Base-by-base conservation (phyloP, 30 jellyfish, hydroid and myxozoan species). In the Aurelia sp. region DNA sequence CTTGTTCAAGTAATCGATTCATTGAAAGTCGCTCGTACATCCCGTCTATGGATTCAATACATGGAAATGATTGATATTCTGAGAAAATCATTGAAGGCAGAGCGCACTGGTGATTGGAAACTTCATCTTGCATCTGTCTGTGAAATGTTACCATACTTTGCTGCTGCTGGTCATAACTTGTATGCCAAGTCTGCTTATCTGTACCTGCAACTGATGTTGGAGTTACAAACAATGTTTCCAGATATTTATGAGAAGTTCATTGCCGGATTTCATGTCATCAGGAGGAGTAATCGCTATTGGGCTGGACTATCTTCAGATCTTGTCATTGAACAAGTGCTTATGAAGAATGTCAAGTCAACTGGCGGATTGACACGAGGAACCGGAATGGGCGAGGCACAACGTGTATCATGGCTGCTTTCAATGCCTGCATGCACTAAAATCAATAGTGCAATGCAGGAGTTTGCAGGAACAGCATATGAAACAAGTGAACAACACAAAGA, bases 401-500 rank as follows among this genome's bases (percentile, higher is more conserved):
- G 87, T 4, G 41, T 48, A 57, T n/a, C 58, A 11, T 82, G 87
- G 87, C 66, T 82, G 52, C 66, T 53, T 1, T 82, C 92, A 27
- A 82, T 47, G 55, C 87, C 89, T 11, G 84, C 63, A 13, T 33
- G 82, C 58, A 87, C 93, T 52, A 67, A 88, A 27, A 62, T 68
- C 5, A 67, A 82, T 50, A 11, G 77, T 33, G 87, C 92, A 0
- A 67, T 82, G 86, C 92, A 82, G 38, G 81, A 33, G 57, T 55
- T 67, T 18, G 66, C 92, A 17, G 70, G 59, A 15, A 48, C 55
- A 24, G 65, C 48, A 4, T 82, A 82, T 51, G 71, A 69, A 27
- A 13, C 92, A 68, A 82, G 86, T 57, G 92, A 84, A 64, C 88
- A 71, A 74, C 84, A 86, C 80, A 86, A 76, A 75, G 90, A 86